Percentiles rank a stretch among this genome's conserved stretches.
These are phyloP conservation scores for Micronycteris hirsuta DNA, from an alignment of 2,113 vertebrate species.

Conservation along the genomic window DNA sequence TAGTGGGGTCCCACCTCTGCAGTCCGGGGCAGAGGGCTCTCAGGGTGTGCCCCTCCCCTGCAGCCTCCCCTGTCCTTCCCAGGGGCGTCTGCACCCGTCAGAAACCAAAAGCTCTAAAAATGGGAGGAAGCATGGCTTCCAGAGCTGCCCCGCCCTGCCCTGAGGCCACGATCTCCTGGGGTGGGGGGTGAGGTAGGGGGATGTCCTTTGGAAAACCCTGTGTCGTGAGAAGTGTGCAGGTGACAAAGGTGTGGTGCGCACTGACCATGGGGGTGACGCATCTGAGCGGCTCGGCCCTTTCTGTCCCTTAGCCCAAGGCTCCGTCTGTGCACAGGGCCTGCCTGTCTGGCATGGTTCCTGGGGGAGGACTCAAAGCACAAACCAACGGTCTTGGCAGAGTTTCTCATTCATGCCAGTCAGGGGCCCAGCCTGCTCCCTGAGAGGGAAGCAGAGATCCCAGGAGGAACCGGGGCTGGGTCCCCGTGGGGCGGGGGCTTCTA, in stretches of 20 bases:
- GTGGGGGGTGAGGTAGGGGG: too few relatives aligned
- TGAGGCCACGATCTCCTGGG: fast-evolving
- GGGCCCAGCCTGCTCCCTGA: background rate
- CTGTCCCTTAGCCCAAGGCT: background rate
- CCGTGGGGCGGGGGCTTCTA: too few relatives aligned
- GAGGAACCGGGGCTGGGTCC: background rate
- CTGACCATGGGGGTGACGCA: too few relatives aligned
- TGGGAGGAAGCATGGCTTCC: background rate
- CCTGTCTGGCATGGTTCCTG: background rate
- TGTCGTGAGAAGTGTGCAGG: too few relatives aligned
- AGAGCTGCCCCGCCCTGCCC: background rate
- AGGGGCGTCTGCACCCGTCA: background rate
- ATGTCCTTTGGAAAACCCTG: background rate
- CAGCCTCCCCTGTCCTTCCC: background rate
- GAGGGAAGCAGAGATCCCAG: background rate
- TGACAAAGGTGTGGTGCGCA: background rate
- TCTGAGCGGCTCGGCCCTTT: background rate
- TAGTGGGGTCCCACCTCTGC: background rate
- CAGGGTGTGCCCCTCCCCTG: too few relatives aligned
- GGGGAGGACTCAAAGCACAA: background rate
- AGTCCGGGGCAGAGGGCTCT: too few relatives aligned
- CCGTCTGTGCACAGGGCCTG: background rate
- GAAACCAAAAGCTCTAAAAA: background rate
- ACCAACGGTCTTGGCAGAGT: background rate
- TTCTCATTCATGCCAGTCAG: background rate